Evolutionary conservation across 2,113 vertebrate genomes (phyloP), one percentile per base, ranked within the genome.

Genomic region (Kryptolebias marmoratus): DNA sequence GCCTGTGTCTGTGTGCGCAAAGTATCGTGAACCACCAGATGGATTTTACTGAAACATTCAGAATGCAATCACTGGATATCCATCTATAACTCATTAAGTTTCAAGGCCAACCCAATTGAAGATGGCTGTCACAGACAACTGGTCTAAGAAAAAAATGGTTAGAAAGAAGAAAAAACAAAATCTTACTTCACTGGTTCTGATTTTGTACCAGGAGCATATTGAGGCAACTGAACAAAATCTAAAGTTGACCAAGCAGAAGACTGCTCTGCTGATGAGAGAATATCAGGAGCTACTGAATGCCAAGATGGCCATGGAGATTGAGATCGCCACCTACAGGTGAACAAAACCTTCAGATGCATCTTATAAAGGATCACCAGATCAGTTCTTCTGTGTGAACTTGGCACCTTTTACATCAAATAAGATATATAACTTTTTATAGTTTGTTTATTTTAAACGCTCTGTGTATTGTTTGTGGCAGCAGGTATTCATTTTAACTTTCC

Each of bases 281-380:
- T 94, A 95, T 75, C 94, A 95, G 83, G 91, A 94, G 12, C 83
- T 93, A 31, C 89, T 95, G 9, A 94, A 93, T 39, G 56, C 89
- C 9, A 95, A 95, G 79, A 94, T 95, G 94, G 87, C 94, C 36
- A 80, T 95, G 44, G 94, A 95, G 70, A 89, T 94, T 63, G 94
- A 94, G 84, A 94, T 95, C 69, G 86, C 85, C 68, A 93, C 95
- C 58, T 94, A 94, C 86, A 94, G 93, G 93, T 95, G 65, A 87
- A 60, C 16, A 42, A 16, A 54, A 3, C 15, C 13, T 5, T 14
- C 0, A 16, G 10, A 32, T 57, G 13, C 45, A 12, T 58, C 64
- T 11, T n/a, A 10, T n/a, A 42, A n/a, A 5, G 13, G 13, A 42
- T 52, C 27, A 15, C 10, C 14, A 27, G 14, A 5, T 13, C 11